Evolutionary conservation across 2,797 vertebrate species (phyloP).

Genomic region (Catharus ustulatus): DNA sequence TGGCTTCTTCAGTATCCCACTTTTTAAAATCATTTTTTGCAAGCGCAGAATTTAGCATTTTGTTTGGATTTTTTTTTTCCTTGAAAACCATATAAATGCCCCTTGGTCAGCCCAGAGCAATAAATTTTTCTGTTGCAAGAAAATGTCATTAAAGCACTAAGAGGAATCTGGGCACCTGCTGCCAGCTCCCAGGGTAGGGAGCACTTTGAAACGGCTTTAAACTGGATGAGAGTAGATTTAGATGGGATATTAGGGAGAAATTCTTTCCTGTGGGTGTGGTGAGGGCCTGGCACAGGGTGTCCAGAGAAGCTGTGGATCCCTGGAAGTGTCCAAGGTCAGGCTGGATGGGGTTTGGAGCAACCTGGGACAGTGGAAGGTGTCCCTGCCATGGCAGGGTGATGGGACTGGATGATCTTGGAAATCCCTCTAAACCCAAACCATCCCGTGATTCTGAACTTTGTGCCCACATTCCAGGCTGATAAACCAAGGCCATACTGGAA

Average conservation of each 20-base stretch:
- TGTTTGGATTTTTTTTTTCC: no score
- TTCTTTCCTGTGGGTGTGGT: accelerated
- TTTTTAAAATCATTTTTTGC: no score
- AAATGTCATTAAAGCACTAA: accelerated
- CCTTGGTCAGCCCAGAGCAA: background rate
- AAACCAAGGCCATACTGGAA: background rate
- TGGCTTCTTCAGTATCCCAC: background rate
- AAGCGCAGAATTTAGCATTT: background rate
- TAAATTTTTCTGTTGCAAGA: background rate
- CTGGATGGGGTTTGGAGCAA: accelerated
- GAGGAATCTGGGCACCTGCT: background rate
- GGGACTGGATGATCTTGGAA: background rate
- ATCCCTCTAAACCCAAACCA: background rate
- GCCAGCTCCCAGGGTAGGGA: background rate
- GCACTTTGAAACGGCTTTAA: background rate
- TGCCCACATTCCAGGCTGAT: background rate
- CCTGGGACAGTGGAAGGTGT: accelerated
- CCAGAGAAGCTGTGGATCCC: background rate
- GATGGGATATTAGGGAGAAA: background rate
- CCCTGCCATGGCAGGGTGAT: background rate
- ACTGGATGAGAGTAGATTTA: background rate
- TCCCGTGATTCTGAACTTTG: background rate
- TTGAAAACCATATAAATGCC: background rate
- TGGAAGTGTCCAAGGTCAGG: background rate
- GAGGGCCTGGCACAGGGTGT: background rate